A percentile compares a stretch with the other conserved stretches of the same genome.
These are phyloP conservation scores for Graphium colonna DNA, from an alignment of 2,888 invertebrate genomes.

Conservation along the genomic window DNA sequence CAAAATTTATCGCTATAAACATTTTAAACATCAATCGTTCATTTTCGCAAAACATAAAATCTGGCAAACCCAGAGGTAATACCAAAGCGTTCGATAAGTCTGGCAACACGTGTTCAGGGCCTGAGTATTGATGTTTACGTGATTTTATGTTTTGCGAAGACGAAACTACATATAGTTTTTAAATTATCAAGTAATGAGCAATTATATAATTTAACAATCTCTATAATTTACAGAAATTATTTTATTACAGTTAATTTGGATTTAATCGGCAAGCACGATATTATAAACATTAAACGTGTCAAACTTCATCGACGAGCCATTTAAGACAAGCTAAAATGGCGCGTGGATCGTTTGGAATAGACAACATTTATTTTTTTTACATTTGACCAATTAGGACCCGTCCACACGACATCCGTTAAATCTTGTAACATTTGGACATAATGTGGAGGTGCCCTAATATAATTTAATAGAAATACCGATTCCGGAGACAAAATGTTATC, in stretches of 20 bases:
- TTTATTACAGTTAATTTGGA: conserved; percentile 11
- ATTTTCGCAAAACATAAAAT: conserved; percentile 20
- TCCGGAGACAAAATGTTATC: conserved; percentile 68
- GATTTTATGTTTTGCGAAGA: conserved; percentile 18
- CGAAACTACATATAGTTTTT: conserved; percentile 8
- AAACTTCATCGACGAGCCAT: conserved; percentile 26
- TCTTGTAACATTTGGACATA: conserved; percentile 34
- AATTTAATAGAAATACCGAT: conserved; percentile 29
- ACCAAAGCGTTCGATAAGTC: too few species aligned
- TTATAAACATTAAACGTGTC: conserved; percentile 11
- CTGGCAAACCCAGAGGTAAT: too few species aligned
- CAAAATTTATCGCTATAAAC: conserved; percentile 20
- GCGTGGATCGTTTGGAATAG: conserved; percentile 17
- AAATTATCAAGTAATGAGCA: conserved; percentile 19
- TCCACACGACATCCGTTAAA: conserved; percentile 43
- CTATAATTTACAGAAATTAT: conserved; percentile 16
- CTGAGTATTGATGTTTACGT: background rate
- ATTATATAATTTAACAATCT: conserved; percentile 18
- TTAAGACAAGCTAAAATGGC: conserved; percentile 22
- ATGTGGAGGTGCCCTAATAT: conserved; percentile 58
- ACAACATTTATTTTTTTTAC: conserved; percentile 23
- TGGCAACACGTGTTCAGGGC: too few species aligned
- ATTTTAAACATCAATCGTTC: conserved; percentile 10
- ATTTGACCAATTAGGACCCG: conserved; percentile 40
- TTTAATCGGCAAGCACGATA: conserved; percentile 2